phyloP scores from a whole-genome alignment of 2,888 invertebrate species.

The Dryomyza anilis region DNA sequence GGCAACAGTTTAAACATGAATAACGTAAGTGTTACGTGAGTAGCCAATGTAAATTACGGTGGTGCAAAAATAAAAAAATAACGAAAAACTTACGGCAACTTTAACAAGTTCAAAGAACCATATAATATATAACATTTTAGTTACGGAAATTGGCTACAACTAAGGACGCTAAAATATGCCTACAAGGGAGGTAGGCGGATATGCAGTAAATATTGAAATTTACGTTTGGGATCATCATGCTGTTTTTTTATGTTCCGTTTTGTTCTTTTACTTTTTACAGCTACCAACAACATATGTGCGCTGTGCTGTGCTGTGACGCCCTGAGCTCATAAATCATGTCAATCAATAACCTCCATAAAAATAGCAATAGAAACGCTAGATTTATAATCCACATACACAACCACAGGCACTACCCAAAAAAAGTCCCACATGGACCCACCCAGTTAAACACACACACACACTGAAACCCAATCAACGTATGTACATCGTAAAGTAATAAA shows the following conservation, averaged over 20 bases:
- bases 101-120: not conserved
- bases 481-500: not conserved
- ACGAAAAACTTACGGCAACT: not conserved
- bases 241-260: too few species aligned
- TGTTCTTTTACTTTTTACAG: too few species aligned
- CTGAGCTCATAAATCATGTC: conserved; percentile 11
- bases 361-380: too few species aligned
- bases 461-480: not conserved
- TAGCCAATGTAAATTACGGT: not conserved
- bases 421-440: not conserved
- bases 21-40: conserved; percentile 2
- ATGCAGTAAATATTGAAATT: not conserved
- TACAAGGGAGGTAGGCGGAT: conserved; percentile 1
- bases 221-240: conserved; percentile 1
- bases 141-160: conserved; percentile 11
- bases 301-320: too few species aligned
- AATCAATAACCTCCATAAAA: too few species aligned
- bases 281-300: not conserved
- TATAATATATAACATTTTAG: conserved; percentile 5
- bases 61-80: too few species aligned
- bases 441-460: not conserved
- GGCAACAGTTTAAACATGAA: not conserved
- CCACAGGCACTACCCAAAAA: too few species aligned
- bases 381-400: too few species aligned
- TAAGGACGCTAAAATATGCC: conserved; percentile 12